phyloP scores from a whole-genome alignment of 2,797 vertebrate species.

The Eleutherodactylus coqui region DNA sequence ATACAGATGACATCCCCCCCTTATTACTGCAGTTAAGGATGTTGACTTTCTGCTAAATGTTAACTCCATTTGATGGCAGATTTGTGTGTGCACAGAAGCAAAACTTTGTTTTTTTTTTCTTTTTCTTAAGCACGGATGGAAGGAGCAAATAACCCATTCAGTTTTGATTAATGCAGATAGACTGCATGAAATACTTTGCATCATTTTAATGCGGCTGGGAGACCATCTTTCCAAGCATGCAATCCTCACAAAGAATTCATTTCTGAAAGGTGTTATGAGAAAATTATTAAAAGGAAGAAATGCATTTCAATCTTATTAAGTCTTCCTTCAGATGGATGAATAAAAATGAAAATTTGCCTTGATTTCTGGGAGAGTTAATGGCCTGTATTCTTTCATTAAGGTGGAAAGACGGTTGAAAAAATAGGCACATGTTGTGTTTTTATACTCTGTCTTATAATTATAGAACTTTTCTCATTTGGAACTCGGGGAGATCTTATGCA shows the following conservation, averaged over 20 bases:
- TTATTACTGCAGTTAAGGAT: slow-evolving; percentile 14
- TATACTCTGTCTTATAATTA: slow-evolving; percentile 13
- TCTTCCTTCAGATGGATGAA: slow-evolving; percentile 48
- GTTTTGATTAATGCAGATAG: slow-evolving; percentile 56
- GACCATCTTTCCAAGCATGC: slow-evolving; percentile 42
- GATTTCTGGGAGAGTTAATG: slow-evolving; percentile 55
- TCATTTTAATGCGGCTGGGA: slow-evolving; percentile 45
- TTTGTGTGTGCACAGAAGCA: slow-evolving; percentile 47
- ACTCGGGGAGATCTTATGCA: background rate
- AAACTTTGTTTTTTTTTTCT: slow-evolving; percentile 34
- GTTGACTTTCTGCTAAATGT: slow-evolving; percentile 45
- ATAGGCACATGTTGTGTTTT: slow-evolving; percentile 27
- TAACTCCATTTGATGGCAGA: slow-evolving; percentile 41
- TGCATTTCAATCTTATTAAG: slow-evolving; percentile 51
- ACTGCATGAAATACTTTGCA: slow-evolving; percentile 45
- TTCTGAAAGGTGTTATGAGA: slow-evolving; percentile 55
- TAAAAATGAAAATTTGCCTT: slow-evolving; percentile 49
- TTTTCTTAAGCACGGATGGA: slow-evolving; percentile 20
- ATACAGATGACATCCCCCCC: slow-evolving; percentile 24
- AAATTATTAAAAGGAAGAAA: slow-evolving; percentile 54
- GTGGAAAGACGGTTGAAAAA: slow-evolving; percentile 1
- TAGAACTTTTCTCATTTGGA: slow-evolving; percentile 21
- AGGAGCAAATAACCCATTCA: slow-evolving; percentile 47
- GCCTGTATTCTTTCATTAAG: slow-evolving; percentile 56
- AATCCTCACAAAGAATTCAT: slow-evolving; percentile 54